Conservation (phyloP, 2,888 invertebrate species). For the Boloria selene region DNA sequence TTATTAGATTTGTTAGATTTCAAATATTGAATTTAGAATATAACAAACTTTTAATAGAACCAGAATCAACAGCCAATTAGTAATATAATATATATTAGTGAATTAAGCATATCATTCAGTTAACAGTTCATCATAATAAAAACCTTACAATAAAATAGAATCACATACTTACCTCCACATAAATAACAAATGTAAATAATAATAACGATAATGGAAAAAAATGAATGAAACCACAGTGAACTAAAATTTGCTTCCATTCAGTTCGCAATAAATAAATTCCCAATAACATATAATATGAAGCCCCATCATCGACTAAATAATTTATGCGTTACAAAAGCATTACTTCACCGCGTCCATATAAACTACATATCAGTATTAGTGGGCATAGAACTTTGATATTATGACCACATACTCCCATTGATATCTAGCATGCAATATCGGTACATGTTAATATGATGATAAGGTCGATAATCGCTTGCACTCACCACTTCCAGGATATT, state of each 20-base stretch:
- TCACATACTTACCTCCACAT: conserved; percentile 29
- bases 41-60: background rate
- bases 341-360: conserved; percentile 52
- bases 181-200: conserved; percentile 22
- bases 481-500: conserved; percentile 88
- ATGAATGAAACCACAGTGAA: conserved; percentile 22
- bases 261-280: conserved; percentile 15
- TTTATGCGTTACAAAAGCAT: conserved; percentile 53
- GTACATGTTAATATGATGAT: conserved; percentile 38
- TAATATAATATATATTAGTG: conserved; percentile 16
- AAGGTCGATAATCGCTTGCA: conserved; percentile 39
- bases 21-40: background rate
- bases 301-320: conserved; percentile 34
- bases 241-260: conserved; percentile 4
- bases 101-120: conserved; percentile 27
- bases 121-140: conserved; percentile 21
- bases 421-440: conserved; percentile 72
- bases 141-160: conserved; percentile 5
- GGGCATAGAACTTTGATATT: conserved; percentile 74
- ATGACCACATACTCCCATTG: conserved; percentile 82
- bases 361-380: conserved; percentile 53
- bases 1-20: background rate
- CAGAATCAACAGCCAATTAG: conserved; percentile 34
- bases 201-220: conserved; percentile 18
- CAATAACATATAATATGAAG: conserved; percentile 29